phyloP scores from a whole-genome alignment of 2,888 invertebrate species.

The Drosophila macrothrix region DNA sequence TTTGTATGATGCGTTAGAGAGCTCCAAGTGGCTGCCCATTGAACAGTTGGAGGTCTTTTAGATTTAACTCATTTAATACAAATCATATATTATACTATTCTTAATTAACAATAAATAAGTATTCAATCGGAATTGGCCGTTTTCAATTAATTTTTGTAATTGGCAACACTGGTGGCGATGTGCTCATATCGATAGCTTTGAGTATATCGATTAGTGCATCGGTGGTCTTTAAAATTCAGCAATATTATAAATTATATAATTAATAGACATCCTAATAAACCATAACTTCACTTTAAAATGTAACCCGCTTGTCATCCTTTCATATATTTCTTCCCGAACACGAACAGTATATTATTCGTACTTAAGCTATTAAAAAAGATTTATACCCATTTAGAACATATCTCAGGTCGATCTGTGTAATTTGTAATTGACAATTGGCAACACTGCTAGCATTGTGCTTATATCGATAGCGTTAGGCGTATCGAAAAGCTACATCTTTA shows the following conservation, averaged over 20 bases:
- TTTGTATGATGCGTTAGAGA: slow-evolving; percentile 92
- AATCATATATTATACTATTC: neutral
- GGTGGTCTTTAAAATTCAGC: neutral
- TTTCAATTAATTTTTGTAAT: neutral
- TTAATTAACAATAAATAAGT: neutral
- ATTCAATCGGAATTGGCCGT: neutral
- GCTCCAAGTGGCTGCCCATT: slow-evolving; percentile 93
- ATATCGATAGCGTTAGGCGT: neutral
- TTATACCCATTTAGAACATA: neutral
- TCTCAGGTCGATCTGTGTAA: neutral
- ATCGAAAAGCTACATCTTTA: neutral
- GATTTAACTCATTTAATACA: slow-evolving; percentile 16
- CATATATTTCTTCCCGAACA: no score
- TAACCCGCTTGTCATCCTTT: no score
- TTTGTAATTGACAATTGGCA: neutral
- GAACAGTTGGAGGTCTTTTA: slow-evolving; percentile 89
- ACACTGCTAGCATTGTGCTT: neutral
- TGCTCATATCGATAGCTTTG: neutral
- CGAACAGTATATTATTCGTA: no score
- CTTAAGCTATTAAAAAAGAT: no score
- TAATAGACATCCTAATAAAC: no score
- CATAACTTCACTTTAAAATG: no score
- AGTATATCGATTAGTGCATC: neutral
- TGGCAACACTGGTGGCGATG: neutral
- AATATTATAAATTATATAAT: neutral